Percentiles rank a stretch among this genome's conserved stretches.
These are phyloP conservation scores for Monochamus alternatus DNA, from an alignment of 2,888 invertebrate genomes.

Conservation along the genomic window DNA sequence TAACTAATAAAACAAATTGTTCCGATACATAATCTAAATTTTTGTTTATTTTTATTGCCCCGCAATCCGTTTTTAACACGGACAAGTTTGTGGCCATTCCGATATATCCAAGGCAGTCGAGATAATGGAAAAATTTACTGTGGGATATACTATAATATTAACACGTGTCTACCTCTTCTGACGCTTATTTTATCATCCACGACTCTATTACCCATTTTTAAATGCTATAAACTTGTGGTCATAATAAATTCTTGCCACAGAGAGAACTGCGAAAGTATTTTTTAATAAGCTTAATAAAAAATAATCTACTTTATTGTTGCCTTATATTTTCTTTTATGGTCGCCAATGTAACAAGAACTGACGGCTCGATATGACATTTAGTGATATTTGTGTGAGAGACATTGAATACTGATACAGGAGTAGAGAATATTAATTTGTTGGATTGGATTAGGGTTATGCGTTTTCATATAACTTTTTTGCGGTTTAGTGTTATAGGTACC, in stretches of 20 bases:
- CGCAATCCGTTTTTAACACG: background rate
- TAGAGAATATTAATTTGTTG: no score
- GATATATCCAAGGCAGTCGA: background rate
- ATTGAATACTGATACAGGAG: no score
- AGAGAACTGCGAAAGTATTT: slow-evolving; percentile 4
- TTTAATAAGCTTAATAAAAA: slow-evolving; percentile 9
- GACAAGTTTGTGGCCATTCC: slow-evolving; percentile 1
- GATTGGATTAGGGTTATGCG: no score
- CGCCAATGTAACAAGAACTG: no score
- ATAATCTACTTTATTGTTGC: slow-evolving; percentile 9
- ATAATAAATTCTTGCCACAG: background rate
- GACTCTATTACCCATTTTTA: background rate
- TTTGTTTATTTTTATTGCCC: slow-evolving; percentile 1
- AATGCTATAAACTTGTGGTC: slow-evolving; percentile 7
- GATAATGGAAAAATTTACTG: background rate
- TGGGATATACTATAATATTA: background rate
- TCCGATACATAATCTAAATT: background rate
- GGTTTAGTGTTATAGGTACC: no score
- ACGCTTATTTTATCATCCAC: background rate
- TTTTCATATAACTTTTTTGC: no score
- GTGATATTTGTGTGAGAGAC: no score
- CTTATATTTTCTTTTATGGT: background rate
- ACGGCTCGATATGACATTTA: no score
- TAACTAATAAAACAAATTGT: slow-evolving; percentile 5
- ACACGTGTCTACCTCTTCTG: background rate